Conservation (phyloP, 30 jellyfish, hydroid and myxozoan genomes). For the Chironex yamaguchii region DNA sequence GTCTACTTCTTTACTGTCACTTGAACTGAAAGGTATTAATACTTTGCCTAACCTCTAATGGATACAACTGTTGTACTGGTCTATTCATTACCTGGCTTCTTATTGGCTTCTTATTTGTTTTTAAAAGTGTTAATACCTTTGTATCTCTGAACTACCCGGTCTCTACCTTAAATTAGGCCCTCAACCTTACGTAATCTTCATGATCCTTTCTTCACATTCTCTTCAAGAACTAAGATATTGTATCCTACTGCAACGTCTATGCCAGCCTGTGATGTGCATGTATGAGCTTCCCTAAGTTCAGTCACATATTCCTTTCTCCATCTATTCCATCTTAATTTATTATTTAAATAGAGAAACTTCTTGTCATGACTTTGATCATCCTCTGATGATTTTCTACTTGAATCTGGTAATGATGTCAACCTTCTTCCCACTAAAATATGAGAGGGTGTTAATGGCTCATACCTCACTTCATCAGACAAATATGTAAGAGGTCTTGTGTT, state of each 20-base stretch:
- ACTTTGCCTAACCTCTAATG: too few species aligned
- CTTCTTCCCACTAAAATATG: constrained; percentile 29
- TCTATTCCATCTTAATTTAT: constrained; percentile 5
- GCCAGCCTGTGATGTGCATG: too few species aligned
- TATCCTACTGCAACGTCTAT: too few species aligned
- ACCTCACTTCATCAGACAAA: constrained; percentile 12
- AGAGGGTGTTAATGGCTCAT: constrained; percentile 29
- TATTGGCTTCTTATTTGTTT: too few species aligned
- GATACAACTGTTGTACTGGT: too few species aligned
- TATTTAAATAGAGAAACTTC: constrained; percentile 7
- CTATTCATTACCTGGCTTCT: too few species aligned
- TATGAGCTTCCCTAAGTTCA: constrained; percentile 32
- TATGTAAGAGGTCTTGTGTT: constrained; percentile 15
- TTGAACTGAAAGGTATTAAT: too few species aligned
- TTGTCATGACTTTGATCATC: not conserved
- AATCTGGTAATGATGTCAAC: constrained; percentile 7
- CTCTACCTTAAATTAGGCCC: too few species aligned
- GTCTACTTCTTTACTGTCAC: too few species aligned
- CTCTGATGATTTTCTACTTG: not conserved
- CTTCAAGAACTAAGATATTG: not conserved
- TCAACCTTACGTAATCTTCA: too few species aligned
- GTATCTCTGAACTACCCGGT: too few species aligned
- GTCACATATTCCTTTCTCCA: constrained; percentile 40
- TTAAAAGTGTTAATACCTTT: too few species aligned
- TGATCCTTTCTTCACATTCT: not conserved